These are phyloP conservation scores for Hydrozoanthus gracilis DNA, from an alignment of 92 coral and sea anemone genomes.

Conservation along the genomic window DNA sequence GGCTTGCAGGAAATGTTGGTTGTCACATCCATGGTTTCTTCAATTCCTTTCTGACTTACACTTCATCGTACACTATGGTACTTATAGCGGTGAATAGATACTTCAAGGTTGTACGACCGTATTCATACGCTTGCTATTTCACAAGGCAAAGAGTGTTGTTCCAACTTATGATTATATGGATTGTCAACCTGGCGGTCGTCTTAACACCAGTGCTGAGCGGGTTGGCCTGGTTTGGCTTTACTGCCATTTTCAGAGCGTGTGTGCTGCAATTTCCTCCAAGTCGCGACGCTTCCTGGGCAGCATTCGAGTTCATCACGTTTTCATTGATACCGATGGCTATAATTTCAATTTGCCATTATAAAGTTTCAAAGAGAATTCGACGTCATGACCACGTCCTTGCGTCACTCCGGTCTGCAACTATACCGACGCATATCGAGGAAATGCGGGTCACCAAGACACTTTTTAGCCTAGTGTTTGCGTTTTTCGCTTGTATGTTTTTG, in stretches of 20 bases:
- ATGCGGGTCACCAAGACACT: slow-evolving; percentile 14
- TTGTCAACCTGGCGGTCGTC: neutral
- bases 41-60: slow-evolving; percentile 5
- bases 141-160: slow-evolving; percentile 2
- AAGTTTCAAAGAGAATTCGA: slow-evolving; percentile 15
- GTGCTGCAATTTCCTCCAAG: neutral
- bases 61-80: slow-evolving; percentile 23
- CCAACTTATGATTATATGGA: neutral
- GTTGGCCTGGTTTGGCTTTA: slow-evolving; percentile 23
- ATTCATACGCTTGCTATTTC: slow-evolving; percentile 11
- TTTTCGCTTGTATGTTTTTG: slow-evolving; percentile 20
- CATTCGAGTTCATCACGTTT: slow-evolving; percentile 13
- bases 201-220: neutral
- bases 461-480: slow-evolving; percentile 13
- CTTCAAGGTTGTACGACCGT: slow-evolving; percentile 21
- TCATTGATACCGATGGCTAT: slow-evolving; percentile 14
- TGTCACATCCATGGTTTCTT: slow-evolving; percentile 26
- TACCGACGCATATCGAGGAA: slow-evolving; percentile 3
- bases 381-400: neutral
- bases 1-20: neutral
- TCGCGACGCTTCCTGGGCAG: slow-evolving; percentile 10
- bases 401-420: slow-evolving; percentile 4
- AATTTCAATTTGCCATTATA: slow-evolving; percentile 16
- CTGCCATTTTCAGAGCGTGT: slow-evolving; percentile 11
- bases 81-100: slow-evolving; percentile 27